Base-by-base conservation (phyloP, 2,797 vertebrate genomes). In the Sphaeramia orbicularis region DNA sequence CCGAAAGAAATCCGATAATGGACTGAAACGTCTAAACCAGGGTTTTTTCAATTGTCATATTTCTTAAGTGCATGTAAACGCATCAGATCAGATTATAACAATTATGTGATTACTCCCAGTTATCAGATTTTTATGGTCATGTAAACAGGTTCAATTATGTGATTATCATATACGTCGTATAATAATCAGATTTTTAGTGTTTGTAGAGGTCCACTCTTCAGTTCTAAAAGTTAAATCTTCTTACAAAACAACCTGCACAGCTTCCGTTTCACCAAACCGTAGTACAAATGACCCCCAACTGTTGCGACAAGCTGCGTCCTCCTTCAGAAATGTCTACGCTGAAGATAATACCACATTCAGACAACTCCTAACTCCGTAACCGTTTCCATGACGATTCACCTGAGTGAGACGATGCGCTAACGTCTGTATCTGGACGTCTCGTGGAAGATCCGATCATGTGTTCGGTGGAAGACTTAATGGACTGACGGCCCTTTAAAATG, bases 391-490 rank as follows among this genome's bases (percentile, higher is more conserved):
- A 30, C 27, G 27, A 30, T 30, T 30, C 27, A 30, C 27, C 27
- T 30, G 27, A 30, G 7, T 30, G 27, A 30, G 30, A 30, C 30
- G 27, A 30, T 7, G 7, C 27, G 7, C 7, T 27, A 30, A 4
- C 3, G 3, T 30, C 27, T 7, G 27, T 30, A 30, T 30, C 27
- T 14, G 14, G 2, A 40, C 11, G 2, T 40, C 2, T 12, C 40
- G 5, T 14, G 16, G 49, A 44, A 40, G 27, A 44, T 54, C 67
- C 60, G 8, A 54, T 74, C 71, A 52, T 73, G 16, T 70, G 70
- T 45, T 71, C 67, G 49, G 68, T 4, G 68, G 55, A 24, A 71
- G 72, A 19, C 61, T 73, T 71, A 72, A 77, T 70, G 47, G 40
- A 44, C 66, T 48, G 66, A 30, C 64, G 65, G 62, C 71, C 51